A percentile compares a stretch with the other conserved stretches of the same genome.
Evolutionary conservation across 2,888 invertebrate species (phyloP).

Genomic region (Acronicta psi): DNA sequence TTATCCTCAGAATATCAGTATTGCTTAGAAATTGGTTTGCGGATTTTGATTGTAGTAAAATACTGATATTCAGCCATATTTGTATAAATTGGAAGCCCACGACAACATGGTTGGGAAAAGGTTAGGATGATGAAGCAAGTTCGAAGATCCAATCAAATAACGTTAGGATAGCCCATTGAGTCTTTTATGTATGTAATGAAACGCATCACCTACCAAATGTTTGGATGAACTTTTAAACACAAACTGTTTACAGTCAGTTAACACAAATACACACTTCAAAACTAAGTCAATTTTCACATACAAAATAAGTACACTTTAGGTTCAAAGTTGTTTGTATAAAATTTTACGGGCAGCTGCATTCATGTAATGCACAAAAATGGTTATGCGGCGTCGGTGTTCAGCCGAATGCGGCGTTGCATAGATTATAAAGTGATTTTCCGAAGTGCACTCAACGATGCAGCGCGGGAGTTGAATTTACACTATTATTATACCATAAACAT

Average conservation of each 20-base stretch:
- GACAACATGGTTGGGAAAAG: no score
- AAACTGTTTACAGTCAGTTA: slow-evolving; percentile 23
- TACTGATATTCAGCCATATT: no score
- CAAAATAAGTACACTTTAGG: slow-evolving; percentile 47
- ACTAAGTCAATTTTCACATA: slow-evolving; percentile 41
- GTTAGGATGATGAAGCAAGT: no score
- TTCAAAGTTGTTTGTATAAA: slow-evolving; percentile 53
- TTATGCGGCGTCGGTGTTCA: slow-evolving; percentile 57
- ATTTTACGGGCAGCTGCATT: slow-evolving; percentile 62
- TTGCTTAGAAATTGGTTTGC: no score
- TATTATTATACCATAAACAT: slow-evolving; percentile 67
- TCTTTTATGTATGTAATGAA: no score
- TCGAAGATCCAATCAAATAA: no score
- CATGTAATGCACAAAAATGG: slow-evolving; percentile 67
- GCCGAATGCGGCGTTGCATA: slow-evolving; percentile 65
- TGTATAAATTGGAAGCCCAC: no score
- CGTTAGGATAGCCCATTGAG: no score
- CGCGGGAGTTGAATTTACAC: slow-evolving; percentile 58
- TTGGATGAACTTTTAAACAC: slow-evolving; percentile 10
- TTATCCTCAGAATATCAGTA: no score
- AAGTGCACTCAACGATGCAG: slow-evolving; percentile 71
- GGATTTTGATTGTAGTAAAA: no score
- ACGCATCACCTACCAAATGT: no score
- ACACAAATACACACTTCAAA: slow-evolving; percentile 31
- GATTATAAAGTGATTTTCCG: slow-evolving; percentile 80